These are phyloP conservation scores for Rhea americana DNA, from an alignment of 2,113 vertebrate species.

Conservation along the genomic window DNA sequence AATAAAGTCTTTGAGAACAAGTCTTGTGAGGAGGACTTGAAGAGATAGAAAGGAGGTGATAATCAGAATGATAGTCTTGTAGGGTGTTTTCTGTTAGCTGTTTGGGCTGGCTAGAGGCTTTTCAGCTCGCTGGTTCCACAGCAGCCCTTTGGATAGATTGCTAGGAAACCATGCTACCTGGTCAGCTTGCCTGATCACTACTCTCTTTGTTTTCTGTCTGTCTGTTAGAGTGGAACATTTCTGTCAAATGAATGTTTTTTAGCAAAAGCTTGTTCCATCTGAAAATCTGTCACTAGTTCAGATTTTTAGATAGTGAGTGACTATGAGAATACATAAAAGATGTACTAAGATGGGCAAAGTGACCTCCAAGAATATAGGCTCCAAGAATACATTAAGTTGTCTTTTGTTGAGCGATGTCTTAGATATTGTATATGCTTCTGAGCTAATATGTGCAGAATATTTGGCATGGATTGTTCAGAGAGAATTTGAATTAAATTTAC, in stretches of 20 bases:
- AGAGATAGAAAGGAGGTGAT: neutral
- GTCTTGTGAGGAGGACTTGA: neutral
- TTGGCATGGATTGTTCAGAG: neutral
- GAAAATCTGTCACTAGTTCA: neutral
- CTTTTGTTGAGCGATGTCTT: neutral
- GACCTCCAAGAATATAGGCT: neutral
- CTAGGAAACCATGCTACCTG: neutral
- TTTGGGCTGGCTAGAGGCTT: neutral
- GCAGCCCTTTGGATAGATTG: neutral
- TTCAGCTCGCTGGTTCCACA: neutral
- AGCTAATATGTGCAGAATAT: neutral
- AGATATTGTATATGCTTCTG: neutral
- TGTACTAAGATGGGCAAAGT: neutral
- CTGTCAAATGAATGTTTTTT: neutral
- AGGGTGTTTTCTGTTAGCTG: neutral
- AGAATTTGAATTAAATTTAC: neutral
- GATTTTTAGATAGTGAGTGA: neutral
- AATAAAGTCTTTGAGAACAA: neutral
- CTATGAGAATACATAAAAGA: neutral
- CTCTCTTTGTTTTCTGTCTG: neutral
- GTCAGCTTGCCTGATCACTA: neutral
- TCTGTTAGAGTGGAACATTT: neutral
- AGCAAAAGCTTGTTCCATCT: neutral
- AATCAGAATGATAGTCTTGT: neutral
- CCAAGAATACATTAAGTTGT: neutral